Evolutionary conservation across 2,797 vertebrate genomes (phyloP), one percentile per base, ranked within the genome.

Genomic region (Geotrypetes seraphini): DNA sequence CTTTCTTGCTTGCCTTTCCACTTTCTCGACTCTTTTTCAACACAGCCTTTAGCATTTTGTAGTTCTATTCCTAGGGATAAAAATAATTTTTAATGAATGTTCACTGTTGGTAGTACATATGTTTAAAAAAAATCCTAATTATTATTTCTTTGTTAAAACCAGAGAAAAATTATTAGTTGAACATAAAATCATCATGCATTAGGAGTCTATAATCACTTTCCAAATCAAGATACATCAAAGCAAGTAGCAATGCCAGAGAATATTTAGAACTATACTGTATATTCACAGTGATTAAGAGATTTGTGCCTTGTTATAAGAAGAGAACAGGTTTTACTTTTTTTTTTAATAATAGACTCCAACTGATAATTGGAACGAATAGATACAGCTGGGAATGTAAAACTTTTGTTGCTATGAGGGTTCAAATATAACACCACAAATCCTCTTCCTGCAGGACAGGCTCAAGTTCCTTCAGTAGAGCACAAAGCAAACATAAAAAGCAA

Each of bases 21-120:
- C 89, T 83, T 43, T 97, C 94, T 70, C 92, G 85, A 76, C 81
- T 95, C 85, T 97, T 97, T 76, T 97, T 99, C 51, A 99, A 68
- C 67, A 99, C 92, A 4, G 94, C 88, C 75, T 96, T 99, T 69
- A 99, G 85, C 95, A 99, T 99, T 70, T 77, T 74, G 70, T 35
- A 62, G 55, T 50, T 62, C 25, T 34, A 29, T 48, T 71, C 63
- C 75, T 54, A 22, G 18, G 12, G 21, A 15, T 62, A 31, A 53
- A 22, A 12, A 24, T 20, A 1, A 8, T 43, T 31, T 51, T 12
- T 31, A 21, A 23, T 0, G 1, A 17, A 13, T 8, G 9, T 12
- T 22, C 25, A 16, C 21, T n/a, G n/a, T n/a, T n/a, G n/a, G n/a
- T n/a, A n/a, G n/a, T n/a, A n/a, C 35, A 5, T 32, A 22, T 31